Conservation (phyloP, 92 coral and sea anemone genomes). For the Zoanthus solanderi region DNA sequence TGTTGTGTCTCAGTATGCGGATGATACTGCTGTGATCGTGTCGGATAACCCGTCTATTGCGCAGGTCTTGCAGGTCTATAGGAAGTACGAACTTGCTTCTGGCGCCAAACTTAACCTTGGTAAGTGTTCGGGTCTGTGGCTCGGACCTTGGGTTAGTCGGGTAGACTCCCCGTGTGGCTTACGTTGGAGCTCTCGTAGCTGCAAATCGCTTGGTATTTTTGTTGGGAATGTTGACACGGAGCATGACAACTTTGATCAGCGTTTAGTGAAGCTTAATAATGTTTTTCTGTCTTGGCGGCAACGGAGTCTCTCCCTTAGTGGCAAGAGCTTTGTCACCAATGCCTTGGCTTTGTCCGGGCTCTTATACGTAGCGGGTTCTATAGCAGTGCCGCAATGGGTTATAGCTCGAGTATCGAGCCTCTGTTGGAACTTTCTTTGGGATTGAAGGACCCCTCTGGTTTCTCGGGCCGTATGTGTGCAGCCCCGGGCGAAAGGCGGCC, state of each 20-base stretch:
- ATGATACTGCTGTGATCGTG: constrained; percentile 33
- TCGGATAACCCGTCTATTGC: background rate
- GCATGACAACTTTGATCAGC: background rate
- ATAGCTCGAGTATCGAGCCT: no score
- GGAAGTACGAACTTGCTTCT: background rate
- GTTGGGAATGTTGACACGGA: background rate
- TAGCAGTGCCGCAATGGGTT: no score
- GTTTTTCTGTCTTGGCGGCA: background rate
- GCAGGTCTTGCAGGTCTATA: background rate
- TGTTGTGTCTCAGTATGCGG: constrained; percentile 20
- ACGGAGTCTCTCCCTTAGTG: background rate
- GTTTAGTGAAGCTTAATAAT: background rate
- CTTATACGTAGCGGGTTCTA: no score
- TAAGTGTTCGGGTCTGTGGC: background rate
- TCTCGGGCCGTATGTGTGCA: no score
- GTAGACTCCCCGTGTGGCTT: background rate
- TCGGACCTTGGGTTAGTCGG: background rate
- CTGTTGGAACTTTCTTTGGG: no score
- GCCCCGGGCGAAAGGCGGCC: background rate
- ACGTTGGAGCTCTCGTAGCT: background rate
- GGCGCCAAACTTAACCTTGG: background rate
- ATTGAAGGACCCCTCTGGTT: no score
- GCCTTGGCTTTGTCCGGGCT: background rate
- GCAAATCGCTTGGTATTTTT: background rate
- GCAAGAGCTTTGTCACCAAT: background rate